Conservation (phyloP, 2,888 invertebrate species). For the Amblyjoppa proteus region DNA sequence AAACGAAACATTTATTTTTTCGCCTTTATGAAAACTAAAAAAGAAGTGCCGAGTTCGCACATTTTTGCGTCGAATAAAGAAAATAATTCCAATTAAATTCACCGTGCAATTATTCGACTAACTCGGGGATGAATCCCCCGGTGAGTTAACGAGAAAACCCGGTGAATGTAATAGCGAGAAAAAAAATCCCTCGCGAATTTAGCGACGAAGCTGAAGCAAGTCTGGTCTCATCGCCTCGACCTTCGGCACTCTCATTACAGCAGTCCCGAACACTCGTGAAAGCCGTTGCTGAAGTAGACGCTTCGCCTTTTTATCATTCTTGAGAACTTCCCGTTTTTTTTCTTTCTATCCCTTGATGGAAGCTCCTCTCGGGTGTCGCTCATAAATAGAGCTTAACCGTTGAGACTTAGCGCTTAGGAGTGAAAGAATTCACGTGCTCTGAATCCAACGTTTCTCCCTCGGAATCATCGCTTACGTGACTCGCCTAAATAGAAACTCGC, state of each 20-base stretch:
- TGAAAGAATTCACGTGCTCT: slow-evolving; percentile 16
- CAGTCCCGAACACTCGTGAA: not conserved
- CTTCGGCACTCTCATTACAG: not conserved
- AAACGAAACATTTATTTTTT: too few relatives aligned
- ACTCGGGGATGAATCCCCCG: not conserved
- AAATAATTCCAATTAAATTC: too few relatives aligned
- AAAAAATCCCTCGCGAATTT: not conserved
- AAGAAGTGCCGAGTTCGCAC: too few relatives aligned
- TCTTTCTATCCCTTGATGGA: slow-evolving; percentile 18
- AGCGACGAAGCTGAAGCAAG: slow-evolving; percentile 3
- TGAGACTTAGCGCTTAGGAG: not conserved
- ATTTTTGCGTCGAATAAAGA: too few relatives aligned
- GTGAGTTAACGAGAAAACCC: slow-evolving; percentile 7
- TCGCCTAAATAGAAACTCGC: not conserved
- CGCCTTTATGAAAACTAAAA: too few relatives aligned
- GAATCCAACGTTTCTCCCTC: slow-evolving; percentile 19
- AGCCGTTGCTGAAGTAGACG: not conserved
- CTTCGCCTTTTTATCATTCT: slow-evolving; percentile 10
- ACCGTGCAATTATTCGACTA: not conserved
- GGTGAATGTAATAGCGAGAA: not conserved
- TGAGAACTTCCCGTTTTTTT: not conserved
- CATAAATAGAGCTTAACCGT: slow-evolving; percentile 27
- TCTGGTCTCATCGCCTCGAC: not conserved
- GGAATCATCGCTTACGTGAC: slow-evolving; percentile 21
- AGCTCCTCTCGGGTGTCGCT: slow-evolving; percentile 20